Conservation (phyloP, 2,797 vertebrate genomes). For the Pseudotriccus pelzelni region DNA sequence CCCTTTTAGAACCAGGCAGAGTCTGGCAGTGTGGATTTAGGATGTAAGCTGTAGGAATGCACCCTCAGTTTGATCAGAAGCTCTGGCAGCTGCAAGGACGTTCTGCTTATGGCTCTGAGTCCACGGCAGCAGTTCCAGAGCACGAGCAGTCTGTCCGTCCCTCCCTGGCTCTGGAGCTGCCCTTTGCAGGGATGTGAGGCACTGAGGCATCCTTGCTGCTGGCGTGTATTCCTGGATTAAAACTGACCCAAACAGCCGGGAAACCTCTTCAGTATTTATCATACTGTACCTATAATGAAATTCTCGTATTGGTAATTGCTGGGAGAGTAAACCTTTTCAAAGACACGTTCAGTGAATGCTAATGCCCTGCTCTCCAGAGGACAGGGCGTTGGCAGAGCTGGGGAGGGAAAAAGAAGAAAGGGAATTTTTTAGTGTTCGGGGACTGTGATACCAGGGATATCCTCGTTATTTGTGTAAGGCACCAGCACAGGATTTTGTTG, state of each 20-base stretch:
- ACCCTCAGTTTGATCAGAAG: neutral
- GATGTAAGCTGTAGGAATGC: neutral
- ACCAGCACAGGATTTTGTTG: neutral
- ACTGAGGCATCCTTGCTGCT: accelerated
- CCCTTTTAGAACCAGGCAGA: neutral
- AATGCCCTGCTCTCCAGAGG: neutral
- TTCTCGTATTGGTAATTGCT: constrained; percentile 1
- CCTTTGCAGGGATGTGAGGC: neutral
- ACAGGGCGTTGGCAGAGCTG: neutral
- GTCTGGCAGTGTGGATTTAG: neutral
- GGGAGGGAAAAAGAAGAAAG: neutral
- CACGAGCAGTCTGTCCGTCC: neutral
- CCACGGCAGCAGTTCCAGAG: accelerated
- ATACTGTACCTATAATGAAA: neutral
- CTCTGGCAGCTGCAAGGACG: neutral
- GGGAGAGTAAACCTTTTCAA: constrained; percentile 30
- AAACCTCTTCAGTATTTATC: constrained; percentile 2
- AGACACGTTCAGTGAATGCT: neutral
- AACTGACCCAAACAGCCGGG: neutral
- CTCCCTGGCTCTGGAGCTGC: neutral
- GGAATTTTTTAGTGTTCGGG: neutral
- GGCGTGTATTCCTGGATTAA: neutral
- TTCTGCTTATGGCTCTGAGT: neutral
- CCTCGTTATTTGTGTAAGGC: neutral
- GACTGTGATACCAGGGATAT: neutral